Base-by-base conservation (phyloP, 2,888 invertebrate genomes). In the Amiota minor region DNA sequence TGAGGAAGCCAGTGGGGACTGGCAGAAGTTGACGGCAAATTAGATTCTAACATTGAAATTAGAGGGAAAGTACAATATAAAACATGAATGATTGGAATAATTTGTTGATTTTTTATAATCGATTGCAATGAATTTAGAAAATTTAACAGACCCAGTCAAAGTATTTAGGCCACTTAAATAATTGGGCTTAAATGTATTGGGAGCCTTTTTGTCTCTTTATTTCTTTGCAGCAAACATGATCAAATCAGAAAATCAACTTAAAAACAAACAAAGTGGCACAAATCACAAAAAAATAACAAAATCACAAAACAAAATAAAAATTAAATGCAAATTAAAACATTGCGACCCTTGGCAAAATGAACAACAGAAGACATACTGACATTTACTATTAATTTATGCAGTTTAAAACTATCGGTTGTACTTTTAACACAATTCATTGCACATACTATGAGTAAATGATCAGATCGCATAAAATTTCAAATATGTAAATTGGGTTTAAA, bases 331-430 rank as follows among this genome's bases (percentile, higher is more conserved):
- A 64, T 14, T 35, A 12, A 35, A 64, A n/a, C 6, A 35, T 53
- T n/a, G 53, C 53, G 16, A 53, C 12, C 35, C 59, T 9, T 20
- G 59, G 16, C 4, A 59, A 12, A 12, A 20, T 20, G 9, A 59
- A 20, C 18, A 20, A 12, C 4, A 20, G 47, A 12, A 67, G 55
- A 50, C 64, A 53, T 9, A 59, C 76, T 78, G 82, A 74, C 82
- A 83, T 82, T 78, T 85, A 59, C 72, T 71, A 72, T 74, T 81
- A 81, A 80, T 82, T 81, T 83, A 84, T 84, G 77, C 77, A 73
- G 61, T 50, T 61, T 35, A 14, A 11, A 55, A 71, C 72, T 35
- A 3, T 68, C 73, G 45, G 67, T 62, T 71, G 59, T 62, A 64
- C 49, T 12, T 35, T 16, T 56, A 70, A 74, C 71, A 75, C 75